Conservation (phyloP, 2,888 invertebrate species). For the Noctua comes region DNA sequence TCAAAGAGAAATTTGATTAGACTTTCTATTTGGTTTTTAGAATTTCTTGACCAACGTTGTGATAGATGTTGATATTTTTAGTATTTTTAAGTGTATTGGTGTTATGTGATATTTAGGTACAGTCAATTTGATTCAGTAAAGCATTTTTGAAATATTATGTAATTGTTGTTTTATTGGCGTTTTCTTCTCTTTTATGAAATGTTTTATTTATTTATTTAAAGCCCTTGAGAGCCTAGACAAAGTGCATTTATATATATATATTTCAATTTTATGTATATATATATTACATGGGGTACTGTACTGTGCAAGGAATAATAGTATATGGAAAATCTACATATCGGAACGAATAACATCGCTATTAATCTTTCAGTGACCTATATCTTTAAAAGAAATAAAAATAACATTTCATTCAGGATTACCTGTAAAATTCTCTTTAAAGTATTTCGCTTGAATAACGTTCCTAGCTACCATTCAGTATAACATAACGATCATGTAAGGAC, state of each 20-base stretch:
- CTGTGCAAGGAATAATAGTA: not conserved
- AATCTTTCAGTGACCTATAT: not conserved
- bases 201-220: not conserved
- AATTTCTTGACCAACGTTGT: slow-evolving; percentile 32
- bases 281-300: too few species aligned
- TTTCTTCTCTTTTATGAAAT: not conserved
- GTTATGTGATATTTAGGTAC: slow-evolving; percentile 34
- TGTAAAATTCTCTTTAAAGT: not conserved
- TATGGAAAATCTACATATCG: not conserved
- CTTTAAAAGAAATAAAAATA: not conserved
- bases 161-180: slow-evolving; percentile 17
- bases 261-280: too few species aligned
- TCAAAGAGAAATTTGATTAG: not conserved
- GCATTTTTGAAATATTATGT: slow-evolving; percentile 18
- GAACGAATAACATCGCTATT: too few species aligned
- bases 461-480: not conserved
- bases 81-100: slow-evolving; percentile 38
- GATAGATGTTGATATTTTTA: slow-evolving; percentile 40
- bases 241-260: not conserved
- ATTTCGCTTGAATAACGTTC: not conserved
- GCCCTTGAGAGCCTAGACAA: not conserved
- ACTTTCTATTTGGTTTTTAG: not conserved
- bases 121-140: slow-evolving; percentile 38
- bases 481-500: not conserved
- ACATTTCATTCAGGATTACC: not conserved